These are phyloP conservation scores for Apotomis turbidana DNA, from an alignment of 2,888 invertebrate genomes.

Conservation along the genomic window DNA sequence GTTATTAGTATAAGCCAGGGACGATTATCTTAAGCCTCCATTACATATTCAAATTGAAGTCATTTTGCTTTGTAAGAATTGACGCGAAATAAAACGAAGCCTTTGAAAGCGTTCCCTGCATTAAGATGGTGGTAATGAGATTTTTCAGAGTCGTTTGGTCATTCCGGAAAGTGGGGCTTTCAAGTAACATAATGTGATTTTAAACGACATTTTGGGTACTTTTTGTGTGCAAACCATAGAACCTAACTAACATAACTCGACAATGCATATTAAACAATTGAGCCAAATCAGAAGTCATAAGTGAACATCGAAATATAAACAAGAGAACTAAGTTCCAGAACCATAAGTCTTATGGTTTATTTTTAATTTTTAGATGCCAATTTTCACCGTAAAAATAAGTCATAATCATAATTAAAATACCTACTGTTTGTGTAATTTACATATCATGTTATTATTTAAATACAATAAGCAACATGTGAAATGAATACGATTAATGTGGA, in stretches of 20 bases:
- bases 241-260: too few relatives aligned
- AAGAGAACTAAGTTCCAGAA: too few relatives aligned
- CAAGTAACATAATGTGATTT: constrained; percentile 22
- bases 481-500: constrained; percentile 44
- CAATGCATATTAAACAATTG: too few relatives aligned
- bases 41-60: constrained; percentile 84
- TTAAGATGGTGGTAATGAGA: constrained; percentile 68
- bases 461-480: background rate
- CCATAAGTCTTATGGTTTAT: too few relatives aligned
- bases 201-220: constrained; percentile 1
- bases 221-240: background rate
- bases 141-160: constrained; percentile 59
- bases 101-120: constrained; percentile 69
- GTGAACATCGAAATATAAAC: too few relatives aligned
- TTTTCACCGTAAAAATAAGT: background rate
- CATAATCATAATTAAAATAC: background rate
- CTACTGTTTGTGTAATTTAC: background rate
- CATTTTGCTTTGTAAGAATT: constrained; percentile 82
- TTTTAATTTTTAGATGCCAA: too few relatives aligned
- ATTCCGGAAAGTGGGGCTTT: constrained; percentile 36
- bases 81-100: constrained; percentile 82
- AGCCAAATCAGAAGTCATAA: too few relatives aligned
- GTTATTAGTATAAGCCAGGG: constrained; percentile 83
- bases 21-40: constrained; percentile 83
- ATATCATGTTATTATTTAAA: too few relatives aligned